Percentiles rank a stretch among this genome's conserved stretches.
These are phyloP conservation scores for Gnathochromis pfefferi DNA, from an alignment of 2,113 vertebrate species.

Conservation along the genomic window DNA sequence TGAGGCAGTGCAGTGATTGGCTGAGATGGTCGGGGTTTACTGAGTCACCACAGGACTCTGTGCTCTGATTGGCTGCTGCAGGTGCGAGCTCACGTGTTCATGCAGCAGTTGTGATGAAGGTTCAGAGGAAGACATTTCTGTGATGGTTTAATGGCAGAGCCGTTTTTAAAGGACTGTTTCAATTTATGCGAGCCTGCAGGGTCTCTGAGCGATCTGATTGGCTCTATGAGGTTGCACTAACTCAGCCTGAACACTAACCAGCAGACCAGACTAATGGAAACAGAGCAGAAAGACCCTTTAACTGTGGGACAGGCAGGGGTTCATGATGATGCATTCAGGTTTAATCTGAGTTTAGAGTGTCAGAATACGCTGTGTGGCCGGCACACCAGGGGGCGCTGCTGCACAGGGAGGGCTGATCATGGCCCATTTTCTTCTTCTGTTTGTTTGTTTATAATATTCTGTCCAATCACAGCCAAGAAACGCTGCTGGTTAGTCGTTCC, in stretches of 20 bases:
- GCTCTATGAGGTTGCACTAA: accelerated
- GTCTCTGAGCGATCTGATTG: not conserved
- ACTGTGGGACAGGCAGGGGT: not conserved
- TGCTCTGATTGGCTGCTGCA: not conserved
- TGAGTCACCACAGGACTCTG: not conserved
- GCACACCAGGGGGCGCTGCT: not conserved
- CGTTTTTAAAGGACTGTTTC: not conserved
- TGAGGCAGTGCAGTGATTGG: too few relatives aligned
- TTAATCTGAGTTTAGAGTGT: not conserved
- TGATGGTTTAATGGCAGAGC: not conserved
- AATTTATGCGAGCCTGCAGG: not conserved
- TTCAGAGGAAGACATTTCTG: not conserved
- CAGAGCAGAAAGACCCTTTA: not conserved
- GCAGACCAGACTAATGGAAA: not conserved
- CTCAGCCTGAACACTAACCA: not conserved
- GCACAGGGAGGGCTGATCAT: not conserved
- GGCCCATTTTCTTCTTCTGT: not conserved
- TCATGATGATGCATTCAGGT: accelerated
- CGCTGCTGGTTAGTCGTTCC: not conserved
- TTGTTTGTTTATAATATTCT: not conserved
- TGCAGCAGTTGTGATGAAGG: accelerated
- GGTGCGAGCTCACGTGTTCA: not conserved
- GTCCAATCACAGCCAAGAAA: not conserved
- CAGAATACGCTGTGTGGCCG: accelerated
- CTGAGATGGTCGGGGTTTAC: accelerated